Evolutionary conservation across 1,140 invertebrate genomes (phyloP).

Genomic region (Caenorhabditis latens): DNA sequence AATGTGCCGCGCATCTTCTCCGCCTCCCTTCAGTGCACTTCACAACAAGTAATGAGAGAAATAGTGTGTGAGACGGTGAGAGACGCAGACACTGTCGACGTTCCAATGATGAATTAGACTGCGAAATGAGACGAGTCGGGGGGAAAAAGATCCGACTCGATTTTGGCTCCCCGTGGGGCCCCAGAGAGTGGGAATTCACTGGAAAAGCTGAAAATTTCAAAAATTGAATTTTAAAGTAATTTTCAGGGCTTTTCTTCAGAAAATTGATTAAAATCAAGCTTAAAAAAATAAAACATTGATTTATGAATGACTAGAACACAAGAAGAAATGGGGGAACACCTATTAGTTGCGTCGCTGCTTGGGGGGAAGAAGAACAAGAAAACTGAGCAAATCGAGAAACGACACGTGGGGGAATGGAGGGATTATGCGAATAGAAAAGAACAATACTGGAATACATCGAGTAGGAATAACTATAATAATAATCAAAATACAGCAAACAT

Average conservation of each 20-base stretch:
- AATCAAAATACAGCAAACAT: slow-evolving; percentile 23
- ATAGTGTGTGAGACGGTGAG: background rate
- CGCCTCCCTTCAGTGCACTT: background rate
- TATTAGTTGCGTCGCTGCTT: background rate
- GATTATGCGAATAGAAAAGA: slow-evolving; percentile 42
- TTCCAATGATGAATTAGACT: slow-evolving; percentile 56
- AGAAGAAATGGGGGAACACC: background rate
- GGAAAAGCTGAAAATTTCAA: no score
- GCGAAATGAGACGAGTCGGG: background rate
- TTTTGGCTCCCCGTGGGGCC: no score
- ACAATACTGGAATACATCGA: slow-evolving; percentile 19
- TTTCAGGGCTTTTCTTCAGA: no score
- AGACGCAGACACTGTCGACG: slow-evolving; percentile 31
- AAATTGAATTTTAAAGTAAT: no score
- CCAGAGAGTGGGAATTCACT: no score
- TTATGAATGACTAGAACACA: slow-evolving; percentile 31
- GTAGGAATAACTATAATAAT: no score
- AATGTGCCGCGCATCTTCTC: slow-evolving; percentile 37
- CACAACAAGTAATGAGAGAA: slow-evolving; percentile 40
- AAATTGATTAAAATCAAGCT: no score
- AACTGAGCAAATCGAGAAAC: background rate
- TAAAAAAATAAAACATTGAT: background rate
- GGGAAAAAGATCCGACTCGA: background rate
- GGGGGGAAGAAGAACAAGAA: background rate
- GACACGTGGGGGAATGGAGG: background rate